These are phyloP conservation scores for Monochamus alternatus DNA, from an alignment of 2,888 invertebrate species.

Conservation along the genomic window DNA sequence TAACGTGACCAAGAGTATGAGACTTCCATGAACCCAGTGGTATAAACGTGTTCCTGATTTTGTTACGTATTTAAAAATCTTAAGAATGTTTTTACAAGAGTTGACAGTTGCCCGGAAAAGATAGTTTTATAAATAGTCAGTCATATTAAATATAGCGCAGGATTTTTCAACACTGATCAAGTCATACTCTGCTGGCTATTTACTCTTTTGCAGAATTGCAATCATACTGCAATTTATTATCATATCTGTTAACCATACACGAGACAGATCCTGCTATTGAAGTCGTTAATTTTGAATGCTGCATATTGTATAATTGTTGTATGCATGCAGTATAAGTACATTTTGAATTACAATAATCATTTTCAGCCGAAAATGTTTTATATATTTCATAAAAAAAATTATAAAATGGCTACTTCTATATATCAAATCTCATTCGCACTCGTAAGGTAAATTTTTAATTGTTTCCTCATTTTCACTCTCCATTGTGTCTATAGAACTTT, in stretches of 20 bases:
- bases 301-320: background rate
- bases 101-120: background rate
- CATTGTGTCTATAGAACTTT: background rate
- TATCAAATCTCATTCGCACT: background rate
- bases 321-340: background rate
- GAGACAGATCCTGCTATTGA: background rate
- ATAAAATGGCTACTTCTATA: conserved; percentile 25
- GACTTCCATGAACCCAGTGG: too few relatives aligned
- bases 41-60: too few relatives aligned
- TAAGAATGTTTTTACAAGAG: too few relatives aligned
- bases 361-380: background rate
- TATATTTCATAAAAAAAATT: conserved; percentile 15
- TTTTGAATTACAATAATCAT: background rate
- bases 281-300: conserved; percentile 8
- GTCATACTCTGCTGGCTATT: background rate
- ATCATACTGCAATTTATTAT: conserved; percentile 7
- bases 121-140: background rate
- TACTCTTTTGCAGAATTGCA: background rate
- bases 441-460: background rate
- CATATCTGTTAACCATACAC: conserved; percentile 17
- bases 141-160: too few relatives aligned
- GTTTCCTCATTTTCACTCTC: conserved; percentile 1
- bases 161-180: background rate
- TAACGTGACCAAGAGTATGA: too few relatives aligned
- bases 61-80: too few relatives aligned